Evolutionary conservation across 2,113 vertebrate genomes (phyloP).

Genomic region (Prolemur simus): DNA sequence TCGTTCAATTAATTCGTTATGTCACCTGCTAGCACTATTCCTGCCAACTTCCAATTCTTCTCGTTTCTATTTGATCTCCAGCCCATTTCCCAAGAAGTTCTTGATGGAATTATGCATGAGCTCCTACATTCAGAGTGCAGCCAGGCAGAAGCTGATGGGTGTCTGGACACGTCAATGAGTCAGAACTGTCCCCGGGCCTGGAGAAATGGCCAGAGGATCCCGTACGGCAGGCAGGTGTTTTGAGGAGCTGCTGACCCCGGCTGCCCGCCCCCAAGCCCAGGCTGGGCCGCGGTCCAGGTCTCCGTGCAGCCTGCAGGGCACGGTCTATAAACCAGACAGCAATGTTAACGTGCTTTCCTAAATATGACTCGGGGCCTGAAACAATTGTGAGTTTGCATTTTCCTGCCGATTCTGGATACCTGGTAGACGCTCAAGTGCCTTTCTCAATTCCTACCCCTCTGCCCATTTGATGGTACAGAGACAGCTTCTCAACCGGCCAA

Average conservation of each 20-base stretch:
- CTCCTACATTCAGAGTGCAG: not conserved
- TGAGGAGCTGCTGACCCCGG: not conserved
- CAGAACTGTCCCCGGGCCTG: not conserved
- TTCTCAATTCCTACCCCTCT: not conserved
- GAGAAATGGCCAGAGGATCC: not conserved
- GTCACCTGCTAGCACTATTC: not conserved
- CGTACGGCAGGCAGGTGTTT: accelerated
- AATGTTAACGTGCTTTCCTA: not conserved
- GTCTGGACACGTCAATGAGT: not conserved
- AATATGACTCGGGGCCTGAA: not conserved
- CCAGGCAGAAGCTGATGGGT: not conserved
- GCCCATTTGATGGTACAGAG: not conserved
- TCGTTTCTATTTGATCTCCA: not conserved
- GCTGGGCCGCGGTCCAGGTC: accelerated
- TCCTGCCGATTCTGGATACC: not conserved
- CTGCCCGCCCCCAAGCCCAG: not conserved
- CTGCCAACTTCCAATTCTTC: not conserved
- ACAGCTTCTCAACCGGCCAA: not conserved
- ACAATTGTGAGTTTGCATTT: not conserved
- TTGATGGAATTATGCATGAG: not conserved
- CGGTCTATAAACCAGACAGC: not conserved
- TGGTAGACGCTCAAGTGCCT: not conserved
- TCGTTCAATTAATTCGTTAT: not conserved
- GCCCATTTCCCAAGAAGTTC: not conserved
- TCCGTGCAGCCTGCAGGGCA: not conserved